Evolutionary conservation across 1,140 invertebrate species (phyloP).

Genomic region (Pseudomyrmex concolor): DNA sequence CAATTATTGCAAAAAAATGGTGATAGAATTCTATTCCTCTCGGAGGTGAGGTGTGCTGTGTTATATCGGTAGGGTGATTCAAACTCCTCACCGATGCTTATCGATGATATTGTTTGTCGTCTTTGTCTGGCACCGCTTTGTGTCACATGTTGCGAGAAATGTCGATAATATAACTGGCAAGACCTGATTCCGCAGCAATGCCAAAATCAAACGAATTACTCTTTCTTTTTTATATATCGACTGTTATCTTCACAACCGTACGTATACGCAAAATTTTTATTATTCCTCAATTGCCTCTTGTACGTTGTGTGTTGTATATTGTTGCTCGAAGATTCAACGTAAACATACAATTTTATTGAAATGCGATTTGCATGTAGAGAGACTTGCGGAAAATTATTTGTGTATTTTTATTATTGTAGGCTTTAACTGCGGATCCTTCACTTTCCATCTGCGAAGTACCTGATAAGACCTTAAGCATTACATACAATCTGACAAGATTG

Average conservation of each 20-base stretch:
- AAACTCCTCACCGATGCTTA: conserved; percentile 16
- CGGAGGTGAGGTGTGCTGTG: neutral
- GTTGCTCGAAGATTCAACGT: no score
- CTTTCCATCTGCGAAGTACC: conserved; percentile 35
- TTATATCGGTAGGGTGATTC: conserved; percentile 22
- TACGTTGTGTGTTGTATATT: neutral
- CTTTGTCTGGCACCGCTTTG: conserved; percentile 6
- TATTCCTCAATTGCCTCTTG: neutral
- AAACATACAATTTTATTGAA: no score
- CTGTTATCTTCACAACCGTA: conserved; percentile 57
- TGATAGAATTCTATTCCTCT: neutral
- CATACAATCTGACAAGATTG: conserved; percentile 69
- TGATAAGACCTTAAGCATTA: conserved; percentile 8
- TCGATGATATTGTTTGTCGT: conserved; percentile 25
- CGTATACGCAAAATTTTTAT: conserved; percentile 42
- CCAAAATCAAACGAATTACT: conserved; percentile 55
- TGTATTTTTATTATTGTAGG: conserved; percentile 14
- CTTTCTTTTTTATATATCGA: conserved; percentile 31
- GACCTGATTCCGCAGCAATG: conserved; percentile 53
- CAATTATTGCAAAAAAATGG: neutral
- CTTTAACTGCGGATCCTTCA: neutral
- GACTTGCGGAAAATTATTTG: neutral
- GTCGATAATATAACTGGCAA: conserved; percentile 55
- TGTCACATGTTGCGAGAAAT: conserved; percentile 15
- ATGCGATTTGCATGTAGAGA: no score